Evolutionary conservation across 2,888 invertebrate species (phyloP).

Genomic region (Drosophila colorata): DNA sequence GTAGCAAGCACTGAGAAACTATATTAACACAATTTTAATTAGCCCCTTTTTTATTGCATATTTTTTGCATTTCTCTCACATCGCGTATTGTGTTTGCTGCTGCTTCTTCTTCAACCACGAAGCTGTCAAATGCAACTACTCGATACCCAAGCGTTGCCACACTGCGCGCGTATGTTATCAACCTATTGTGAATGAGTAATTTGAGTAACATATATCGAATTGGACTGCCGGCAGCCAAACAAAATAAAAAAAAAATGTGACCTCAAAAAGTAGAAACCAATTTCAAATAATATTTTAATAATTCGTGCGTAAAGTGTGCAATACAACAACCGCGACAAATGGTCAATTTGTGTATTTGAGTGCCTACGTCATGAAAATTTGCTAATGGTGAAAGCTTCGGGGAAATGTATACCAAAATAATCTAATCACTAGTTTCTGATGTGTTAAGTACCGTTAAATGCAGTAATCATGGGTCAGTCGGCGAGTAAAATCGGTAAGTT

Average conservation of each 20-base stretch:
- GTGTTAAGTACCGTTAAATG: conserved; percentile 22
- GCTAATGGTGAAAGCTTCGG: conserved; percentile 31
- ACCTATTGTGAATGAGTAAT: conserved; percentile 28
- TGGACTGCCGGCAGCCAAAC: conserved; percentile 50
- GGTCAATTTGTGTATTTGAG: conserved; percentile 29
- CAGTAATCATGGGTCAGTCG: conserved; percentile 77
- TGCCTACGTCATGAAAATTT: conserved; percentile 2
- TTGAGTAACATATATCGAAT: conserved; percentile 43
- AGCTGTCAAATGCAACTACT: conserved; percentile 37
- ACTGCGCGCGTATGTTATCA: conserved; percentile 9
- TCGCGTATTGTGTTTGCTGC: conserved; percentile 56
- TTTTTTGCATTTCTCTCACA: conserved; percentile 56
- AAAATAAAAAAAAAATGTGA: conserved; percentile 48
- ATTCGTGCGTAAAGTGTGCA: conserved; percentile 31
- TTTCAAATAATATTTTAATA: conserved; percentile 33
- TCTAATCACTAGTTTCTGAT: conserved; percentile 34
- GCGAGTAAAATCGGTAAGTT: conserved; percentile 83
- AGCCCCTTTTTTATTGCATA: conserved; percentile 45
- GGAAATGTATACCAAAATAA: conserved; percentile 39
- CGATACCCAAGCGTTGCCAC: conserved; percentile 44
- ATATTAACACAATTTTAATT: conserved; percentile 33
- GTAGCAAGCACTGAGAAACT: conserved; percentile 27
- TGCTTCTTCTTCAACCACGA: conserved; percentile 44
- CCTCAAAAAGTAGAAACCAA: conserved; percentile 27
- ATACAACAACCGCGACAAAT: conserved; percentile 11